Conservation (phyloP, 2,888 invertebrate genomes). For the Himalopsyche kuldschensis region DNA sequence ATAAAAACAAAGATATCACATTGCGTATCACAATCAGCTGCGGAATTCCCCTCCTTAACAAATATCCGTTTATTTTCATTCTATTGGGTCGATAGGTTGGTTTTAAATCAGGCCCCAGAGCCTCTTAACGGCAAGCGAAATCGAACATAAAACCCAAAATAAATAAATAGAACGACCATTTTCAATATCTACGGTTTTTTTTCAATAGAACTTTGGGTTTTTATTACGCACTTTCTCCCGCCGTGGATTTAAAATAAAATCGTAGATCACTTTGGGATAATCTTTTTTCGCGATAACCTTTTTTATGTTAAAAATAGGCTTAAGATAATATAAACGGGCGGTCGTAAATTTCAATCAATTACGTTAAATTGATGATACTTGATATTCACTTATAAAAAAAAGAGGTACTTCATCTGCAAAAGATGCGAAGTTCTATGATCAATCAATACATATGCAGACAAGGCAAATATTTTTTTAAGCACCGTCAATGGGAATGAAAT, state of each 20-base stretch:
- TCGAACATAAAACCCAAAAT: constrained; percentile 35
- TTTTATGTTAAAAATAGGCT: background rate
- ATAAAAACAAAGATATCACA: background rate
- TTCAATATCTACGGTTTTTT: constrained; percentile 28
- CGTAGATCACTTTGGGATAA: constrained; percentile 25
- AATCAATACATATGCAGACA: background rate
- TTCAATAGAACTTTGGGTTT: constrained; percentile 23
- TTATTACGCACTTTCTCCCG: constrained; percentile 20
- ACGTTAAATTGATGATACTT: background rate
- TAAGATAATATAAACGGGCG: background rate
- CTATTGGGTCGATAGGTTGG: constrained; percentile 29
- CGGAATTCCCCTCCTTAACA: background rate
- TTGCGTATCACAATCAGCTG: background rate
- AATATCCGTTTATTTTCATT: constrained; percentile 30
- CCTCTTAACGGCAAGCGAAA: constrained; percentile 35
- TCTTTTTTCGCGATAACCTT: constrained; percentile 18
- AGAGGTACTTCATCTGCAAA: background rate
- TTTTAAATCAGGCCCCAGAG: constrained; percentile 37
- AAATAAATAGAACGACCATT: constrained; percentile 34
- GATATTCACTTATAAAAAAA: background rate
- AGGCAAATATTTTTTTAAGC: too few relatives aligned
- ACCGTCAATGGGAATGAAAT: too few relatives aligned
- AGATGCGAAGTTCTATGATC: background rate
- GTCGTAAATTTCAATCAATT: background rate
- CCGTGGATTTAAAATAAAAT: constrained; percentile 14